Evolutionary conservation across 2,888 invertebrate species (phyloP).

Genomic region (Cyaniris semiargus): DNA sequence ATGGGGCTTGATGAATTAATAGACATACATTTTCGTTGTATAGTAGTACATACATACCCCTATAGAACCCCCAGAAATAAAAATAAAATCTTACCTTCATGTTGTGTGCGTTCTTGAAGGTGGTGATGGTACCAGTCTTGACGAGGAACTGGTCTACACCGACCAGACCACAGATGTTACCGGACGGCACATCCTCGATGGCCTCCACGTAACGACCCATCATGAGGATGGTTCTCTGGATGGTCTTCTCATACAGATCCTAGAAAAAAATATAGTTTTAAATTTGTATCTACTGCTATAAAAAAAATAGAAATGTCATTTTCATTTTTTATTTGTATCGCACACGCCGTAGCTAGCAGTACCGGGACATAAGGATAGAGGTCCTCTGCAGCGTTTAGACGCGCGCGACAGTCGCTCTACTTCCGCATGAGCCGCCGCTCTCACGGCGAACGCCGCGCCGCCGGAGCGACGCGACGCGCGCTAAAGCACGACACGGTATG

Average conservation of each 20-base stretch:
- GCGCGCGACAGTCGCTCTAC: constrained; percentile 69
- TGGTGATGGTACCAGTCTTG: constrained; percentile 99
- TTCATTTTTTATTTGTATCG: constrained; percentile 63
- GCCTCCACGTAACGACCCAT: constrained; percentile 99
- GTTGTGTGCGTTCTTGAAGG: constrained; percentile 99
- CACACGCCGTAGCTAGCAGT: constrained; percentile 82
- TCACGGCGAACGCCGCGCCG: constrained; percentile 54
- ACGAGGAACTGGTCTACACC: constrained; percentile 99
- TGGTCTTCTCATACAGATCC: constrained; percentile 99
- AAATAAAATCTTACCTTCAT: constrained; percentile 83
- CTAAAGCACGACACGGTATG: constrained; percentile 61
- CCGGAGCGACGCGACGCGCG: constrained; percentile 52
- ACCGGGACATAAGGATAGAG: constrained; percentile 90
- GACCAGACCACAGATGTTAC: constrained; percentile 99
- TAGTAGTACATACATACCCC: not conserved
- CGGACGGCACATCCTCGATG: constrained; percentile 99
- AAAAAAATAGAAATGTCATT: not conserved
- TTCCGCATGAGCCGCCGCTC: constrained; percentile 75
- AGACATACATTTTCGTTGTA: too few species aligned
- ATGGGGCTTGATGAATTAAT: too few species aligned
- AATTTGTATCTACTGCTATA: not conserved
- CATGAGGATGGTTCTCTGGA: constrained; percentile 99
- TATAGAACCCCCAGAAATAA: not conserved
- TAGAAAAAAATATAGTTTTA: constrained; percentile 41
- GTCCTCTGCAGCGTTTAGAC: constrained; percentile 87